These are phyloP conservation scores for Heliconius nattereri DNA, from an alignment of 1,140 invertebrate species.

Conservation along the genomic window DNA sequence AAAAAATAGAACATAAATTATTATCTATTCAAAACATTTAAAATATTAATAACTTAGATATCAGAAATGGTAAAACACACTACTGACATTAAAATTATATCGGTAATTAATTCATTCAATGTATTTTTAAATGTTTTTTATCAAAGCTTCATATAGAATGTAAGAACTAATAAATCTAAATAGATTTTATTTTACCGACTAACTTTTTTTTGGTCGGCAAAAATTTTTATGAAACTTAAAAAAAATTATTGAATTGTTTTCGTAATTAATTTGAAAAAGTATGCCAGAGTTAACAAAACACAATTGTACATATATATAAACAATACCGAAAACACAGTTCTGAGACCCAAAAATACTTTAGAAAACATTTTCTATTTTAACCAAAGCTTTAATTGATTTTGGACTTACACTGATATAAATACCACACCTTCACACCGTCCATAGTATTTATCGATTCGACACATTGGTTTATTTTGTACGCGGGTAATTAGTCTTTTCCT, in stretches of 20 bases:
- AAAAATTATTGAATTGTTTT: too few species aligned
- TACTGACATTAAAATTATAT: neutral
- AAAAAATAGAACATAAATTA: conserved; percentile 16
- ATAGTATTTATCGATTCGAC: conserved; percentile 37
- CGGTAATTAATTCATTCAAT: neutral
- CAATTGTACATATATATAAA: neutral
- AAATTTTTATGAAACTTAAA: too few species aligned
- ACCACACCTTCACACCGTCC: conserved; percentile 16
- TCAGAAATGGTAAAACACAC: neutral
- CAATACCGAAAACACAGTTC: neutral
- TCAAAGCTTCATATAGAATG: too few species aligned
- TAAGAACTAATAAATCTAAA: too few species aligned
- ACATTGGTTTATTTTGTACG: conserved; percentile 32
- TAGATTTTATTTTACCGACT: too few species aligned
- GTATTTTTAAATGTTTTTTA: neutral
- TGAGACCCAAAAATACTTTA: neutral
- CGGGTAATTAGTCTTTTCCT: conserved; percentile 39
- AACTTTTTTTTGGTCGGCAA: too few species aligned
- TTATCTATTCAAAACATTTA: neutral
- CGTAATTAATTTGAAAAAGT: too few species aligned
- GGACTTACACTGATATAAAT: conserved; percentile 15
- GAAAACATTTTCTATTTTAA: conserved; percentile 12
- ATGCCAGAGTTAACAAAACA: neutral
- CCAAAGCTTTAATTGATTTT: neutral
- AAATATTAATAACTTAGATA: neutral